Evolutionary conservation across 2,113 vertebrate genomes (phyloP).

Genomic region (Malurus elegans): DNA sequence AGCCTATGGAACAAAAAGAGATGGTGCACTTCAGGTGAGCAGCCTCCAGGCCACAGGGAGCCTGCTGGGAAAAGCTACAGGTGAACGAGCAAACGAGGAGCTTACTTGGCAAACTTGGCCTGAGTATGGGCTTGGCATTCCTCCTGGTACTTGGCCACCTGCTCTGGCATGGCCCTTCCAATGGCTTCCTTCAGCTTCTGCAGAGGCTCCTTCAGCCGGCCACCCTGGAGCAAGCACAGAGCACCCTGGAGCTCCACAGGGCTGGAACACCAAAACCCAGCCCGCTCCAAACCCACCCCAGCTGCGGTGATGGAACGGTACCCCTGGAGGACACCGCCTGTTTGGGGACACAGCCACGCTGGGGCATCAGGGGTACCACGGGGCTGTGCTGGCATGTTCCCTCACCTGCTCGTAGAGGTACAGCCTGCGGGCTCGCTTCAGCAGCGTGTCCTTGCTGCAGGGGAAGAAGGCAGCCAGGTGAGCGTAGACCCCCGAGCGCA

Average conservation of each 20-base stretch:
- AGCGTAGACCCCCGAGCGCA: slow-evolving; percentile 86
- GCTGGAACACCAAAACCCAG: not conserved
- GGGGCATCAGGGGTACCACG: rapidly evolving
- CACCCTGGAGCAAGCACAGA: slow-evolving; percentile 61
- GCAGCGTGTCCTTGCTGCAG: slow-evolving; percentile 88
- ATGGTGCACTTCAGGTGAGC: not conserved
- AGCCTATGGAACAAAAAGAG: not conserved
- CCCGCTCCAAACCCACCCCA: not conserved
- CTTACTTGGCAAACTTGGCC: slow-evolving; percentile 86
- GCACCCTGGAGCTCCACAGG: rapidly evolving
- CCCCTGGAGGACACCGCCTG: rapidly evolving
- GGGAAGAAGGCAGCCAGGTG: slow-evolving; percentile 89
- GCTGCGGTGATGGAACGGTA: rapidly evolving
- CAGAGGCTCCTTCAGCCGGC: slow-evolving; percentile 79
- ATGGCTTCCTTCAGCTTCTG: slow-evolving; percentile 89
- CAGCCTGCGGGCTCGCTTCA: slow-evolving; percentile 86
- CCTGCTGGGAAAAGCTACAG: not conserved
- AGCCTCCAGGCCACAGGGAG: not conserved
- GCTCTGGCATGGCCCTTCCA: slow-evolving; percentile 87
- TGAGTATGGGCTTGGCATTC: slow-evolving; percentile 84
- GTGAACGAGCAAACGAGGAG: rapidly evolving
- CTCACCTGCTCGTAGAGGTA: slow-evolving; percentile 83
- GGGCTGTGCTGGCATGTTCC: not conserved
- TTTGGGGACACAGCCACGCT: rapidly evolving
- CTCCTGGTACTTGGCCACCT: slow-evolving; percentile 85